Base-by-base conservation (phyloP, 2,113 vertebrate species). In the Copsychus sechellarum region DNA sequence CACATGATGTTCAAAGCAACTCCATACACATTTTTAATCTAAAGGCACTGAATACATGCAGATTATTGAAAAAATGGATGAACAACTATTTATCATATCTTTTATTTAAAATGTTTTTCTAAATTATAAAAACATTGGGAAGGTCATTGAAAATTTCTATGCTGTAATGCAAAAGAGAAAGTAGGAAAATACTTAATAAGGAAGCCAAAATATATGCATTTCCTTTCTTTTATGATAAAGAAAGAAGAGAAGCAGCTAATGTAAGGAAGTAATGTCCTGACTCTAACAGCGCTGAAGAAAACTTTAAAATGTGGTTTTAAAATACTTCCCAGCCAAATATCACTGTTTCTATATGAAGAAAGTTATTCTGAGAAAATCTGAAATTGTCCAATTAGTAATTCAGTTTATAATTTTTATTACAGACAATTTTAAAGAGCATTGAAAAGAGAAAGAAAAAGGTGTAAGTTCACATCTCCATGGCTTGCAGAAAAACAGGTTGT, bases 61-160 rank as follows among this genome's bases (percentile, higher is more conserved):
- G 6, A 26, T 66, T 66, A 76, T 11, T 71, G 31, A 71, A 83
- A 83, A 40, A 21, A 67, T 8, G 17, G 24, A 76, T 58, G 22
- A 80, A 23, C 7, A 36, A 42, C 0, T 0, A 15, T 26, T 72
- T 50, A 36, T 4, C 11, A 24, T 15, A 29, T 1, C 6, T 38
- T 80, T 88, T 79, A 12, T 57, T 66, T 3, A 16, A 58, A 58
- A 64, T 26, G 12, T 48, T 77, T 56, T 64, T 20, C 7, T 60
- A 66, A 86, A 11, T 38, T 70, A 57, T 48, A 33, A 67, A 86
- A 94, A 43, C 14, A n/a, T 26, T 40, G 33, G 22, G 54, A 81
- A 84, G 9, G 3, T 4, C 9, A 33, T n/a, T 61, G 38, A n/a
- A 70, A 81, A 60, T n/a, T 53, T 42, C 40, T 33, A 53, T 48